A percentile compares a stretch with the other conserved stretches of the same genome.
These are phyloP conservation scores for Erebia epiphron DNA, from an alignment of 2,888 invertebrate species.

Conservation along the genomic window DNA sequence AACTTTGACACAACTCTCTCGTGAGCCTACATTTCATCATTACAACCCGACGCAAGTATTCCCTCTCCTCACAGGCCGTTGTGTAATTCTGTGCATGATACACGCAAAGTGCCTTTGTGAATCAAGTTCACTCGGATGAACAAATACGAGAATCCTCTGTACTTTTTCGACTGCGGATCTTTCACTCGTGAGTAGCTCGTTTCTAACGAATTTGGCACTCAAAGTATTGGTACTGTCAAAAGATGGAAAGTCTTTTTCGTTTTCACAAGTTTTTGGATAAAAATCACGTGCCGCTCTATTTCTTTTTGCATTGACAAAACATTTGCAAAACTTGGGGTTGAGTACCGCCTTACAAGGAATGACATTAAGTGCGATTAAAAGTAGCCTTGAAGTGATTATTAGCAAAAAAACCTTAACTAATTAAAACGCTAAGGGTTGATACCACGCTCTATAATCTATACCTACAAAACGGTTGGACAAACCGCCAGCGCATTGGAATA, in stretches of 20 bases:
- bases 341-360: too few relatives aligned
- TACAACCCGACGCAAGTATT: conserved; percentile 3
- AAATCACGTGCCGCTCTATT: too few relatives aligned
- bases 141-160: conserved; percentile 16
- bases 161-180: conserved; percentile 10
- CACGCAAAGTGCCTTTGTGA: conserved; percentile 20
- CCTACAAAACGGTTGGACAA: not conserved
- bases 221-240: conserved; percentile 8
- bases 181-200: not conserved
- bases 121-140: conserved; percentile 25
- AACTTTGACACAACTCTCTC: not conserved
- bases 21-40: conserved; percentile 1
- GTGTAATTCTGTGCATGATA: conserved; percentile 15
- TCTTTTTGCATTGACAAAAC: too few relatives aligned
- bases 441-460: too few relatives aligned
- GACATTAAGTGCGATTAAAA: too few relatives aligned
- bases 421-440: too few relatives aligned
- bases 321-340: too few relatives aligned
- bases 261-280: too few relatives aligned
- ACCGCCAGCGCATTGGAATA: conserved; percentile 3
- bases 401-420: too few relatives aligned
- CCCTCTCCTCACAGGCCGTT: not conserved
- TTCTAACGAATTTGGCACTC: conserved; percentile 7
- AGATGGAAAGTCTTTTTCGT: not conserved
- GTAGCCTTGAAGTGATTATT: too few relatives aligned